Conservation (phyloP, 1,140 invertebrate species). For the Micrasema minimum region DNA sequence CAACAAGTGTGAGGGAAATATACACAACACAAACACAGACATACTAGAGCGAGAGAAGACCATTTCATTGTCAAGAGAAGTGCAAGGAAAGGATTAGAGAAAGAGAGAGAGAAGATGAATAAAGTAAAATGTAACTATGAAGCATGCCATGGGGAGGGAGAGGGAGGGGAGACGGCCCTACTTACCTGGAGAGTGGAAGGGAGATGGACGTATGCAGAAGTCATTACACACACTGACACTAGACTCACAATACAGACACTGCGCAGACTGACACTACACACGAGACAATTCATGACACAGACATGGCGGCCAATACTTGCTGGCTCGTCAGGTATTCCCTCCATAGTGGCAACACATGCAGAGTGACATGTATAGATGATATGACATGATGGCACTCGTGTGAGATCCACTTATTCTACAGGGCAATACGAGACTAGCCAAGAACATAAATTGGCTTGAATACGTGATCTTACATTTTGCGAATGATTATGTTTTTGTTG, state of each 20-base stretch:
- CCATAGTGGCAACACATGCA: not conserved
- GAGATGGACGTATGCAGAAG: constrained; percentile 50
- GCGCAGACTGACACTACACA: constrained; percentile 40
- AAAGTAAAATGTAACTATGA: constrained; percentile 33
- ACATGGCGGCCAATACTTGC: constrained; percentile 13
- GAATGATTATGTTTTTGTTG: no score
- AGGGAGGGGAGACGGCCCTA: constrained; percentile 3
- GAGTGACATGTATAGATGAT: no score
- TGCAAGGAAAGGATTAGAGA: constrained; percentile 24
- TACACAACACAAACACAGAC: constrained; percentile 27
- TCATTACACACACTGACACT: constrained; percentile 43
- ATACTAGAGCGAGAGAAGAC: constrained; percentile 29
- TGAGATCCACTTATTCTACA: not conserved
- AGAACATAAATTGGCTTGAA: constrained; percentile 31
- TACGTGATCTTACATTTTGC: not conserved
- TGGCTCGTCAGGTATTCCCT: constrained; percentile 30
- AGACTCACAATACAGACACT: constrained; percentile 45
- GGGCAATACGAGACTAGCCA: constrained; percentile 30
- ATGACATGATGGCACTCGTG: no score
- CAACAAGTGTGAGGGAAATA: constrained; percentile 35
- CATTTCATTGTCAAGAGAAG: constrained; percentile 38
- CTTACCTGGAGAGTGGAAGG: constrained; percentile 8
- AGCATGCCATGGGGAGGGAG: constrained; percentile 21
- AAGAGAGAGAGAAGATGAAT: constrained; percentile 33
- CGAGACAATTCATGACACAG: constrained; percentile 19